Base-by-base conservation (phyloP, 2,888 invertebrate genomes). In the Dysmachus trigonus region DNA sequence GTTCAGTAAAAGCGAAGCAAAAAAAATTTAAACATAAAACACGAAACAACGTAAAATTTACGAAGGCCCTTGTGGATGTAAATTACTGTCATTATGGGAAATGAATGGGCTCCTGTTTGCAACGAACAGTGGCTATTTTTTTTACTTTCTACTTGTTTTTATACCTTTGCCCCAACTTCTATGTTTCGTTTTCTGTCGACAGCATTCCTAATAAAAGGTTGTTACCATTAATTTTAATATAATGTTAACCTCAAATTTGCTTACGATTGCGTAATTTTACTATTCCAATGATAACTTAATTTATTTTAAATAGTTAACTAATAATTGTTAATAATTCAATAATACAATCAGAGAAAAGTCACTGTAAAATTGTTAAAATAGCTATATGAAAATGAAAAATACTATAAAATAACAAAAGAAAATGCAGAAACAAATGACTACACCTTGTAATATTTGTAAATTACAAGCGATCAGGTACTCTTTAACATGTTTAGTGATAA, bases 11-110 rank as follows among this genome's bases (percentile, higher is more conserved):
- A 62, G 10, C 8, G 30, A 33, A 31, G 31, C 10, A 10, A 10
- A 62, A 22, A 4, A 76, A 77, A 73, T n/a, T 0, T 22, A 41
- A 35, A 76, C 76, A n/a, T 18, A 51, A 18, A 51, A 51, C 33
- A 33, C 38, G 76, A 35, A 76, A 41, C 3, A 38, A 41, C 38
- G 27, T 77, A 15, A 77, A 77, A 77, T 77, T 77, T 77, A 77
- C 38, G 77, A 77, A 77, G 10, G 10, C 77, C 22, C 77, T 30
- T 1, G 38, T 77, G 6, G 22, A 77, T 77, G 77, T 47, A 77
- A 77, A 77, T 77, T 77, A 77, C 41, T 77, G 76, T 38, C 76
- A 76, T 76, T 76, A 76, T 35, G 38, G 38, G 76, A 76, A 76
- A 76, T 76, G 76, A 35, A 76, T 76, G 38, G 76, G 76, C 76